These are phyloP conservation scores for Sphaerophoria taeniata DNA, from an alignment of 2,888 invertebrate species.

Conservation along the genomic window DNA sequence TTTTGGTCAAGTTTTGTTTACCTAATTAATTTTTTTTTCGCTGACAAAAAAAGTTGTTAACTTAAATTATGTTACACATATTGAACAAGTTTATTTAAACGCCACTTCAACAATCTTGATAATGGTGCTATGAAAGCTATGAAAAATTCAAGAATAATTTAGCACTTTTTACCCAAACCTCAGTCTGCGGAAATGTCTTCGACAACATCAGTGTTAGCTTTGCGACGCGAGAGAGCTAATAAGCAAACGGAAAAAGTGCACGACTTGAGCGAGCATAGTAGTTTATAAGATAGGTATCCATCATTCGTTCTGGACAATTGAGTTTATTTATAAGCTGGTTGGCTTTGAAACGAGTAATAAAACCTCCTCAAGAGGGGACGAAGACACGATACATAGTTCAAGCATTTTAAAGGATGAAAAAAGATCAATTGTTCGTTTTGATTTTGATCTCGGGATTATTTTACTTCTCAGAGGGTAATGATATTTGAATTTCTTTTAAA, in stretches of 20 bases:
- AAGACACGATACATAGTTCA: conserved; percentile 29
- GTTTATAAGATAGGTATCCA: conserved; percentile 52
- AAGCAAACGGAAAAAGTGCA: conserved; percentile 63
- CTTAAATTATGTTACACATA: conserved; percentile 62
- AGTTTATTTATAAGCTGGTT: conserved; percentile 66
- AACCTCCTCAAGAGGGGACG: conserved; percentile 53
- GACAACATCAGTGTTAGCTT: conserved; percentile 61
- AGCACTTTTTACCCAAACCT: conserved; percentile 60
- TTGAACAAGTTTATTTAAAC: conserved; percentile 54
- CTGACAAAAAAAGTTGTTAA: conserved; percentile 42
- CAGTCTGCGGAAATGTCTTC: conserved; percentile 33
- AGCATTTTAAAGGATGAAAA: conserved; percentile 49
- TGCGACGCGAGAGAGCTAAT: conserved; percentile 51
- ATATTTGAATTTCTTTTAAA: not conserved
- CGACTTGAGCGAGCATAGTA: conserved; percentile 42
- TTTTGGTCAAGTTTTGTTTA: conserved; percentile 59
- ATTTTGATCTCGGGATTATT: conserved; percentile 77
- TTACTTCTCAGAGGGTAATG: conserved; percentile 79
- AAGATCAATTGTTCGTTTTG: conserved; percentile 42
- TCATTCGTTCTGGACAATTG: conserved; percentile 60
- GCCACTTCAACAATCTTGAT: conserved; percentile 20
- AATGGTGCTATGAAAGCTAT: conserved; percentile 28
- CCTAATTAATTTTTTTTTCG: conserved; percentile 55
- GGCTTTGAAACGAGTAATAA: conserved; percentile 61
- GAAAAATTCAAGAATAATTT: conserved; percentile 55